Percentiles rank a stretch among this genome's conserved stretches.
These are phyloP conservation scores for Ochotona princeps DNA, from an alignment of 2,113 vertebrate species.

Conservation along the genomic window DNA sequence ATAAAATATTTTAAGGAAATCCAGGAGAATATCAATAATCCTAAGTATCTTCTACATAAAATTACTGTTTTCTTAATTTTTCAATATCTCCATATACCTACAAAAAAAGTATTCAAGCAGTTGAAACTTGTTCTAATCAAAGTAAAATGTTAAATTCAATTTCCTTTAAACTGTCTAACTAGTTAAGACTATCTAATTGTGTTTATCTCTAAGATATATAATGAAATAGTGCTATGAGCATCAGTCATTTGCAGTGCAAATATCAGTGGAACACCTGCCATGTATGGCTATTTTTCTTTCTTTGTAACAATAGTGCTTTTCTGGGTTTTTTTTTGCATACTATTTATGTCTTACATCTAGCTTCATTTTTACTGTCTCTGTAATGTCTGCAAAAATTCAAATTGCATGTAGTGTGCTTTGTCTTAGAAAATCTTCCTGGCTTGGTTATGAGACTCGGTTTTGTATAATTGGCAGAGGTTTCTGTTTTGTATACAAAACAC, in stretches of 20 bases:
- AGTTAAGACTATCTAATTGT: neutral
- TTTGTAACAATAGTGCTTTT: neutral
- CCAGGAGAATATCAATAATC: neutral
- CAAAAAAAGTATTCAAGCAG: neutral
- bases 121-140: neutral
- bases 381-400: conserved; percentile 68
- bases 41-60: neutral
- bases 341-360: conserved; percentile 28
- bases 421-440: neutral
- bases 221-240: neutral
- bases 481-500: conserved; percentile 37
- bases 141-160: neutral
- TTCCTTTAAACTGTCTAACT: neutral
- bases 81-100: neutral
- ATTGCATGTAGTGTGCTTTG: neutral
- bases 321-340: neutral
- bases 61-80: neutral
- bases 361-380: neutral
- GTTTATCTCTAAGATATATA: neutral
- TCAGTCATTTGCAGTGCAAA: neutral
- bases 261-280: neutral
- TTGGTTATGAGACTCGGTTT: conserved; percentile 43
- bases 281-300: neutral
- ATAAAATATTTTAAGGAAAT: neutral
- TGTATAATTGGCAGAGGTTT: neutral